phyloP scores from a whole-genome alignment of 2,888 invertebrate genomes.

The Eurois occulta region DNA sequence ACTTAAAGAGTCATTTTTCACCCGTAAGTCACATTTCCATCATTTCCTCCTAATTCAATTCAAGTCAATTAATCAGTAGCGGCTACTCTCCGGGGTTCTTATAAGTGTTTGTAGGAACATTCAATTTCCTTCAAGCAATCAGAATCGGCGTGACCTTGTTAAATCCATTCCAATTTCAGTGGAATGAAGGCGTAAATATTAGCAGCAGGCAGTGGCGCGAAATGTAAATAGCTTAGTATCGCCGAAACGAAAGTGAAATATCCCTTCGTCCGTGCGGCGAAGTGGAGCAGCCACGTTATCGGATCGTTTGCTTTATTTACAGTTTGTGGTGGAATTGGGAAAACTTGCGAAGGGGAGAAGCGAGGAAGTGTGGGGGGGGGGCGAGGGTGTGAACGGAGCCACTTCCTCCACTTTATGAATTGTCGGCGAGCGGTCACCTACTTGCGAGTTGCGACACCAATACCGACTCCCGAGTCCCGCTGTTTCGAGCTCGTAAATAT shows the following conservation, averaged over 20 bases:
- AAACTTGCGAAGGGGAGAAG: constrained; percentile 59
- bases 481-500: constrained; percentile 76
- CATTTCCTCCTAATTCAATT: constrained; percentile 24
- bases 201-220: constrained; percentile 54
- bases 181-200: constrained; percentile 66
- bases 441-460: constrained; percentile 71
- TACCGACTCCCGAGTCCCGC: constrained; percentile 73
- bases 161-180: constrained; percentile 66
- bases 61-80: constrained; percentile 59
- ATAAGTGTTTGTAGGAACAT: constrained; percentile 64
- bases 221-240: constrained; percentile 68
- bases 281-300: constrained; percentile 74
- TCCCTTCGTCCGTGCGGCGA: constrained; percentile 66
- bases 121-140: constrained; percentile 62
- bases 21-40: constrained; percentile 3
- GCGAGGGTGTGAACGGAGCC: constrained; percentile 55
- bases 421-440: constrained; percentile 72
- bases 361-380: constrained; percentile 46
- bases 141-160: constrained; percentile 66
- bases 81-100: constrained; percentile 42
- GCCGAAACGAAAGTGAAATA: constrained; percentile 76
- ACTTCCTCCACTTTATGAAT: constrained; percentile 74
- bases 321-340: constrained; percentile 68
- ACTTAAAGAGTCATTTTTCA: not conserved
- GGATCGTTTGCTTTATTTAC: constrained; percentile 75